Percentiles rank a stretch among this genome's conserved stretches.
phyloP scores from a whole-genome alignment of 2,888 invertebrate genomes.

The Caenorhabditis sp. region DNA sequence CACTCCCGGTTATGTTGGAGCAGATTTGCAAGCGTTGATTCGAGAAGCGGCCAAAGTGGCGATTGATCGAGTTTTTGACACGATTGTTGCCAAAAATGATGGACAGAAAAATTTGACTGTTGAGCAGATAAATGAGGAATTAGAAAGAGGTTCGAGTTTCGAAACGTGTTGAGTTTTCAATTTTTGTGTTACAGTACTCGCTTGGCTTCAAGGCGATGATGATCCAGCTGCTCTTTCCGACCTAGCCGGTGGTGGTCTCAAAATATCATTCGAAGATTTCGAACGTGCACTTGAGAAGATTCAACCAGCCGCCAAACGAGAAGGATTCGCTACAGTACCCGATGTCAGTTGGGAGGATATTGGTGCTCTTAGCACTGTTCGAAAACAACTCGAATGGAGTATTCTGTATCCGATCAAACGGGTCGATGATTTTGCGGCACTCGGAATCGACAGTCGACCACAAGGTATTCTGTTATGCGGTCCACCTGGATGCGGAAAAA shows the following conservation, averaged over 20 bases:
- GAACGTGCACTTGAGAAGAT: slow-evolving; percentile 50
- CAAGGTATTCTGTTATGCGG: slow-evolving; percentile 90
- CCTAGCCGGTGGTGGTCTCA: slow-evolving; percentile 46
- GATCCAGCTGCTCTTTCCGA: slow-evolving; percentile 46
- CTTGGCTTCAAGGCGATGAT: slow-evolving; percentile 62
- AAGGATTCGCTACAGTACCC: slow-evolving; percentile 96
- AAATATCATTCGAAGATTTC: slow-evolving; percentile 59
- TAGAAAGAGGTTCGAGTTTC: slow-evolving; percentile 56
- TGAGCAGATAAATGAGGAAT: slow-evolving; percentile 53
- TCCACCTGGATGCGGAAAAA: slow-evolving; percentile 89
- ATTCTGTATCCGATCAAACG: slow-evolving; percentile 89
- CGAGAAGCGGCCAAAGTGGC: slow-evolving; percentile 88
- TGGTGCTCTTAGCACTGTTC: slow-evolving; percentile 86
- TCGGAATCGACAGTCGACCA: slow-evolving; percentile 81
- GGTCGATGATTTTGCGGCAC: slow-evolving; percentile 80
- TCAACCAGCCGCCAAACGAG: slow-evolving; percentile 74
- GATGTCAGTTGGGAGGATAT: slow-evolving; percentile 96
- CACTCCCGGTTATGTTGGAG: slow-evolving; percentile 95
- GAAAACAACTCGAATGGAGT: slow-evolving; percentile 87
- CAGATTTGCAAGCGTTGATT: slow-evolving; percentile 77
- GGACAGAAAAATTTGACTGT: slow-evolving; percentile 46
- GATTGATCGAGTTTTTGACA: slow-evolving; percentile 77
- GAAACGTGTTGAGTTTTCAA: no score
- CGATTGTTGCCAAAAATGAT: slow-evolving; percentile 44
- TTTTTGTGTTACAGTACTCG: slow-evolving; percentile 41